These are phyloP conservation scores for Dallia pectoralis DNA, from an alignment of 2,797 vertebrate genomes.

Conservation along the genomic window DNA sequence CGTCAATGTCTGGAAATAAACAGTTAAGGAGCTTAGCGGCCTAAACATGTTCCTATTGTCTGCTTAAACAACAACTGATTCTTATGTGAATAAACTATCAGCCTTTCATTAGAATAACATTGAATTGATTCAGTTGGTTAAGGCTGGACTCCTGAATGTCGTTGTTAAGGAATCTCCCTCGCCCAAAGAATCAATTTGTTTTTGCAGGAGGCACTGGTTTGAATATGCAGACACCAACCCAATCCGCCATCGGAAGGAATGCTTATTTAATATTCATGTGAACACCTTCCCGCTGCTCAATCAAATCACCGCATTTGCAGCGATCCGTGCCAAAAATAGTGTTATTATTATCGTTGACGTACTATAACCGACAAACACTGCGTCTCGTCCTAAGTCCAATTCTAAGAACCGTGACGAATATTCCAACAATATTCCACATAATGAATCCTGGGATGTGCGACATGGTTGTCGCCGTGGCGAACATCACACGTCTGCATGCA, in stretches of 20 bases:
- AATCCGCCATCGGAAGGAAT: background rate
- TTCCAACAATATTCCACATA: constrained; percentile 1
- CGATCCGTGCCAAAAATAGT: no score
- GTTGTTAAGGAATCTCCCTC: no score
- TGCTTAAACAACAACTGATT: background rate
- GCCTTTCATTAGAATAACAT: background rate
- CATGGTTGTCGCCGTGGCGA: background rate
- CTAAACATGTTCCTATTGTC: background rate
- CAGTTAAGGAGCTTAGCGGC: background rate
- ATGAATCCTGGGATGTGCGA: background rate
- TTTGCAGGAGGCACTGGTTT: background rate
- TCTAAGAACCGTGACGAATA: background rate
- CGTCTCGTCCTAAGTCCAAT: background rate
- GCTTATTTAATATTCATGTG: background rate
- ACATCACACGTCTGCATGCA: constrained; percentile 6
- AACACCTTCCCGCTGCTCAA: no score
- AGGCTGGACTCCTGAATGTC: background rate
- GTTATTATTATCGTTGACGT: background rate
- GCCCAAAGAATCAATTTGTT: no score
- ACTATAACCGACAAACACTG: no score
- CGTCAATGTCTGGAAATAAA: background rate
- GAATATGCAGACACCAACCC: background rate
- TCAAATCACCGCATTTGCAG: no score
- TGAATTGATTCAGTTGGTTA: background rate
- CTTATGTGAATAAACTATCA: background rate